These are phyloP conservation scores for Epistrophe eligans DNA, from an alignment of 2,888 invertebrate genomes.

Conservation along the genomic window DNA sequence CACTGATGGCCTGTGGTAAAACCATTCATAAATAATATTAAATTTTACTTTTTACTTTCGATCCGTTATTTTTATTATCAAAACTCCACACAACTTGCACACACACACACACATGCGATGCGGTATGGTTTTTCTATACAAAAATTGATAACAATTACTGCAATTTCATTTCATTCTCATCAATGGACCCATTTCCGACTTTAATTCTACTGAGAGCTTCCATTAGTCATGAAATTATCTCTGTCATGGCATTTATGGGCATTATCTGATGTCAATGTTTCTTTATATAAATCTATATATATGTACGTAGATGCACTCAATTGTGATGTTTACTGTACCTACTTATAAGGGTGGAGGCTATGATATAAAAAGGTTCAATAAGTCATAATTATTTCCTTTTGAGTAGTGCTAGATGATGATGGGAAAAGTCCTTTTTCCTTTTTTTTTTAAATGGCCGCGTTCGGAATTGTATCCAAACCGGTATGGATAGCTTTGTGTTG, in stretches of 20 bases:
- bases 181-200: constrained; percentile 42
- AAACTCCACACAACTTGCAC: not conserved
- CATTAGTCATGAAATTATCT: constrained; percentile 34
- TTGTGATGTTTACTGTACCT: not conserved
- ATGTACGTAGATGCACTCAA: not conserved
- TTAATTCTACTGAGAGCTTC: constrained; percentile 11
- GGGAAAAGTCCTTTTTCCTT: not conserved
- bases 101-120: not conserved
- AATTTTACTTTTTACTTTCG: not conserved
- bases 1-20: not conserved
- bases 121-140: not conserved
- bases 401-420: not conserved
- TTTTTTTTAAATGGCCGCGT: too few relatives aligned
- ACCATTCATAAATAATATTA: not conserved
- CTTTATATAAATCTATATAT: not conserved
- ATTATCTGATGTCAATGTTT: constrained; percentile 23
- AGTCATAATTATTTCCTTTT: constrained; percentile 26
- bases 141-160: constrained; percentile 28
- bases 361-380: constrained; percentile 5
- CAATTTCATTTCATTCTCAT: constrained; percentile 30
- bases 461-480: too few relatives aligned
- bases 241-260: constrained; percentile 25
- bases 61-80: not conserved
- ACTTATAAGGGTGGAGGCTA: not conserved
- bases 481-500: too few relatives aligned